Evolutionary conservation across 1,140 invertebrate species (phyloP), one percentile per base, ranked within the genome.

Genomic region (Aleiodes sp.): DNA sequence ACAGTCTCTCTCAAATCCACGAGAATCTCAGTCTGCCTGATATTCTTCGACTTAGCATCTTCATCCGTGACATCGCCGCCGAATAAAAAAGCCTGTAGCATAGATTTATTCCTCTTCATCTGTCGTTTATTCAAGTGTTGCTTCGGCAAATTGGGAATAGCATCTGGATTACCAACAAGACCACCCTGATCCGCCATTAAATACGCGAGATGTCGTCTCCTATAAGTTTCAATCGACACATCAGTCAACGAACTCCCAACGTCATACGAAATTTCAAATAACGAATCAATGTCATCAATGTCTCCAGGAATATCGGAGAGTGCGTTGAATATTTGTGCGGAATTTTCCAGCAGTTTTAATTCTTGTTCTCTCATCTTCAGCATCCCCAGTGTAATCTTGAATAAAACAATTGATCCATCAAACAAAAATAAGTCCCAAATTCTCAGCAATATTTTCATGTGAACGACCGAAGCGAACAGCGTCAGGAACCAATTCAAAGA

Each of bases 371-470:
- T 96, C 72, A 97, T 92, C 87, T 97, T 97, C 6, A 99, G 86
- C 94, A 98, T 97, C 66, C 95, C 96, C 68, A 99, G 87, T 1
- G 95, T 97, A 7, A 98, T 90, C 89, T 99, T 95, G 84, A 99
- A 99, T n/a, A 99, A 87, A 52, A 98, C 92, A 70, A 97, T 91
- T 9, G 96, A 97, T 39, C 98, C 98, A 84, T 99, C 93, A 75
- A 94, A 91, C 82, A 99, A 98, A 83, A 99, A 96, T 67, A 98
- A 87, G 86, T 99, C 98, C 98, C 98, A 99, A 71, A 99, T 92
- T 68, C 96, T 88, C 2, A 99, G 87, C 39, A 99, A 88, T 69
- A 98, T 94, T 86, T 96, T 97, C 90, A 98, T 97, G 77, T 98
- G 95, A n/a, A 99, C 94, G 68, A 99, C 96, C 80, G 96, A 98